These are phyloP conservation scores for Choristoneura fumiferana DNA, from an alignment of 1,140 invertebrate species.

Conservation along the genomic window DNA sequence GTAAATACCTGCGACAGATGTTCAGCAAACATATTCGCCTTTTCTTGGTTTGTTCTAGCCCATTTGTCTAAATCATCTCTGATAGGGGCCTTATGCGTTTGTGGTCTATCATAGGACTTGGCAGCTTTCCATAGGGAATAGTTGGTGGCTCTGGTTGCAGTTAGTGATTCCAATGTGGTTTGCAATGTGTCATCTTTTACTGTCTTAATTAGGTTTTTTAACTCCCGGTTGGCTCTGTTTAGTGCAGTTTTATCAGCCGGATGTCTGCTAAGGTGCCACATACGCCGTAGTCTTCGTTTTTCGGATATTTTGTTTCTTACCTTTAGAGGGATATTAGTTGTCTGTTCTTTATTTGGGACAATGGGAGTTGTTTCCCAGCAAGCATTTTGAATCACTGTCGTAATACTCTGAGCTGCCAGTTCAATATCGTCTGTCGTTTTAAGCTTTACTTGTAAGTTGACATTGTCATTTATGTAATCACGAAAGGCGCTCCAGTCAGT, in stretches of 20 bases:
- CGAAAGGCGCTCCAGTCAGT: conserved; percentile 2
- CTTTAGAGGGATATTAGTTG: too few species aligned
- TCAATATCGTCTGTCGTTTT: background rate
- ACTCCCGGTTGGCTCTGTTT: background rate
- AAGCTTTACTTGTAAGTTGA: background rate
- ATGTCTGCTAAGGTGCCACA: conserved; percentile 6
- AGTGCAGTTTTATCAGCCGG: conserved; percentile 1
- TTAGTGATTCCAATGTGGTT: background rate
- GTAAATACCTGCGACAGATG: too few species aligned
- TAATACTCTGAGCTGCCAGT: background rate
- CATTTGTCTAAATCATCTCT: background rate
- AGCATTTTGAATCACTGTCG: background rate
- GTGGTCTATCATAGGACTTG: conserved; percentile 9
- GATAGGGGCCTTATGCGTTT: conserved; percentile 4
- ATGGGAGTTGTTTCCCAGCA: background rate
- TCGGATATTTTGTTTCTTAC: conserved; percentile 1
- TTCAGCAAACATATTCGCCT: too few species aligned
- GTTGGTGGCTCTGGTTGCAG: conserved; percentile 8
- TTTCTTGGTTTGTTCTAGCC: background rate
- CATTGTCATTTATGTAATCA: background rate
- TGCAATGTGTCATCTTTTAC: conserved; percentile 4
- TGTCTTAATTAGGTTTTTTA: background rate
- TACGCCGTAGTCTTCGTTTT: conserved; percentile 16
- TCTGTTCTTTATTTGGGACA: background rate
- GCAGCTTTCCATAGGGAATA: conserved; percentile 20